Percentiles rank a stretch among this genome's conserved stretches.
Conservation (phyloP, 2,797 vertebrate species). For the Chelon labrosus region DNA sequence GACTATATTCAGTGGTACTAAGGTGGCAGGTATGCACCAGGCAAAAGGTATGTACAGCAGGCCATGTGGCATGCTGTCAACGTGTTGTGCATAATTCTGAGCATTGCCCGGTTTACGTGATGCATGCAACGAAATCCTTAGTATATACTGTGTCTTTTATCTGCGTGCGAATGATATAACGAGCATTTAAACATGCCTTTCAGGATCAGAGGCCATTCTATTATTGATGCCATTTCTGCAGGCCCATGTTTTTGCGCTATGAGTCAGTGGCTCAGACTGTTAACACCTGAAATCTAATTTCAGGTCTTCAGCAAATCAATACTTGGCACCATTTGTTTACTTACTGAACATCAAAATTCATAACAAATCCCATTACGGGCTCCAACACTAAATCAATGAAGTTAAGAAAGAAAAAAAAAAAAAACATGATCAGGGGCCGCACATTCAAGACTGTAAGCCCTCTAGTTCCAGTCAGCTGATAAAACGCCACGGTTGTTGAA, state of each 20-base stretch:
- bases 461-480: conserved; percentile 4
- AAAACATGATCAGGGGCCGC: conserved; percentile 54
- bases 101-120: neutral
- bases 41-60: conserved; percentile 14
- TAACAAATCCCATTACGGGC: conserved; percentile 75
- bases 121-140: neutral
- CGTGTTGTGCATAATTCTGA: conserved; percentile 6
- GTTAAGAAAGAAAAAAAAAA: conserved; percentile 61
- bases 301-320: conserved; percentile 77
- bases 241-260: conserved; percentile 20
- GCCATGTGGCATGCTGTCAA: conserved; percentile 7
- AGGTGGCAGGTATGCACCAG: conserved; percentile 28
- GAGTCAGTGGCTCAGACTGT: conserved; percentile 54
- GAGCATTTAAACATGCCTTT: conserved; percentile 34
- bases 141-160: conserved; percentile 7
- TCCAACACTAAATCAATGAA: conserved; percentile 71
- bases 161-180: neutral
- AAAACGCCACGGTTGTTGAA: neutral
- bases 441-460: conserved; percentile 16
- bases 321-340: conserved; percentile 73
- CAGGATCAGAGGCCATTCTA: conserved; percentile 15
- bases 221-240: conserved; percentile 20
- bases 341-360: conserved; percentile 72
- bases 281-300: conserved; percentile 78
- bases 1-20: conserved; percentile 16